These are phyloP conservation scores for Brachionus manjavacas DNA, from an alignment of 1,140 invertebrate species.

Conservation along the genomic window DNA sequence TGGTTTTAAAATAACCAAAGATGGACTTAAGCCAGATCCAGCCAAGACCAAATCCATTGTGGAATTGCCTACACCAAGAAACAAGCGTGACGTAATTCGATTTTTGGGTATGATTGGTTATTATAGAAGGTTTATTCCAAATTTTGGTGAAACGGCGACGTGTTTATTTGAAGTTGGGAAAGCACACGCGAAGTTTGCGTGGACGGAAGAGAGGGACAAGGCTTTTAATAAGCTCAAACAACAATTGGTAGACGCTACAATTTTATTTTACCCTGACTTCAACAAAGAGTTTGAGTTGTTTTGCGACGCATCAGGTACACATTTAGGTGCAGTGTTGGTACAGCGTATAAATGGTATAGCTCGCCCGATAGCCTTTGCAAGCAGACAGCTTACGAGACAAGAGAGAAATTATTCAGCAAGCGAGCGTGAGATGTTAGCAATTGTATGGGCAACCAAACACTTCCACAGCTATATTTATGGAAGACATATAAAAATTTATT, in stretches of 20 bases:
- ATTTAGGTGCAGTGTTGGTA: constrained; percentile 46
- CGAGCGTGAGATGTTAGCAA: constrained; percentile 55
- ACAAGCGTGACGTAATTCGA: constrained; percentile 50
- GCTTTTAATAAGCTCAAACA: background rate
- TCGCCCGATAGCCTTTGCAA: constrained; percentile 46
- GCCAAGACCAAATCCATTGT: constrained; percentile 52
- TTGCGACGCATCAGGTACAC: constrained; percentile 45
- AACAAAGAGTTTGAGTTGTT: background rate
- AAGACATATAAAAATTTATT: constrained; percentile 13
- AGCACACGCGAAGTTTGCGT: background rate
- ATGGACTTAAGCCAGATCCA: constrained; percentile 50
- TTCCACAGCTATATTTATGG: constrained; percentile 53
- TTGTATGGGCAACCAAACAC: constrained; percentile 55
- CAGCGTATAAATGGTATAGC: constrained; percentile 44
- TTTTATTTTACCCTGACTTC: constrained; percentile 1
- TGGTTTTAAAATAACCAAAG: constrained; percentile 48
- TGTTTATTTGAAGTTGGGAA: background rate
- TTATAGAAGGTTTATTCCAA: constrained; percentile 43
- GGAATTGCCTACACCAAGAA: constrained; percentile 47
- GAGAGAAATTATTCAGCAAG: constrained; percentile 52
- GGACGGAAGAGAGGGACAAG: background rate
- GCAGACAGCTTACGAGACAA: constrained; percentile 43
- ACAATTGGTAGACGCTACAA: background rate
- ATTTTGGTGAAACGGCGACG: background rate
- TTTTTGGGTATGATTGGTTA: constrained; percentile 44